Percentiles rank a stretch among this genome's conserved stretches.
phyloP scores from a whole-genome alignment of 2,888 invertebrate genomes.

The Drosophila ezoana region DNA sequence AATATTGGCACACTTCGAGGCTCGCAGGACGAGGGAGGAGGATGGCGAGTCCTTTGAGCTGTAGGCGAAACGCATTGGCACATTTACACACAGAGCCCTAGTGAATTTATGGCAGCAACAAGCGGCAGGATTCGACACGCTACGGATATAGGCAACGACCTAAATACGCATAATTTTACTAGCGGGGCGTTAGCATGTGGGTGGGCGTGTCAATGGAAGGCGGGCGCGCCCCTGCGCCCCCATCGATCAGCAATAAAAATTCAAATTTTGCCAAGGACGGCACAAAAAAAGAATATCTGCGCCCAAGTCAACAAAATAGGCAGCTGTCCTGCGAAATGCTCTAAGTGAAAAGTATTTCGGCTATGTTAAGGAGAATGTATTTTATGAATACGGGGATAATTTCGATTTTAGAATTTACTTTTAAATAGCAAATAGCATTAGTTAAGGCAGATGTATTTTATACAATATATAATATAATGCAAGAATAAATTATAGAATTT shows the following conservation, averaged over 20 bases:
- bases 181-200: slow-evolving; percentile 4
- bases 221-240: slow-evolving; percentile 30
- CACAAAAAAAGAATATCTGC: slow-evolving; percentile 51
- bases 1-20: slow-evolving; percentile 52
- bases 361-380: neutral
- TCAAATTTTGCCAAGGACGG: slow-evolving; percentile 73
- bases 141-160: slow-evolving; percentile 63
- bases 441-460: too few relatives aligned
- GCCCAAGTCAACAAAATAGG: slow-evolving; percentile 29
- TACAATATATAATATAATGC: too few relatives aligned
- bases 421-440: too few relatives aligned
- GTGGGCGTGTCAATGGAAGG: slow-evolving; percentile 61
- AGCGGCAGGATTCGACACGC: slow-evolving; percentile 42
- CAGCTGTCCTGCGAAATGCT: slow-evolving; percentile 31
- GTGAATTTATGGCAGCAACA: slow-evolving; percentile 63
- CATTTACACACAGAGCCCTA: slow-evolving; percentile 68
- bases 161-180: slow-evolving; percentile 76
- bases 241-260: slow-evolving; percentile 83
- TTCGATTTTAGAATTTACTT: too few relatives aligned
- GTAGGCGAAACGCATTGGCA: slow-evolving; percentile 67
- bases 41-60: slow-evolving; percentile 12
- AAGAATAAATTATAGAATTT: too few relatives aligned
- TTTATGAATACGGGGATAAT: neutral
- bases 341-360: neutral
- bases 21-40: neutral